Conservation (phyloP, 2,888 invertebrate species). For the Drosophila lutescens region DNA sequence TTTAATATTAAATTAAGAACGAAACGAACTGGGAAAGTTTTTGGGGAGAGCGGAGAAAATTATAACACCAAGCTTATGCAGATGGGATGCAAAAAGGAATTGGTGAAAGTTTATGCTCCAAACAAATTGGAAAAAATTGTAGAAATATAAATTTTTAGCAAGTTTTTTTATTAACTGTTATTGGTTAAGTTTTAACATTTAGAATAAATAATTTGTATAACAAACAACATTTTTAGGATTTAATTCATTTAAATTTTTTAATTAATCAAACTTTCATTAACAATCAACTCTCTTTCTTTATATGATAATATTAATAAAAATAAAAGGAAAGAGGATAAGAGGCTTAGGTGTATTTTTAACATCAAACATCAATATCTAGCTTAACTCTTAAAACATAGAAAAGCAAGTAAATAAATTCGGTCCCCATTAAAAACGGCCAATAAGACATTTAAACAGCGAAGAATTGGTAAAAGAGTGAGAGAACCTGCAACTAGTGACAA, state of each 20-base stretch:
- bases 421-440: background rate
- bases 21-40: background rate
- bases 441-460: conserved; percentile 42
- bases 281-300: background rate
- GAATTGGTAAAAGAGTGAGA: conserved; percentile 13
- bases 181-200: too few species aligned
- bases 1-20: conserved; percentile 28
- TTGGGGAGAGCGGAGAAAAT: background rate
- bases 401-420: background rate
- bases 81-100: background rate
- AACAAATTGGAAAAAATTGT: background rate
- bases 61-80: conserved; percentile 1
- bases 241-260: too few species aligned
- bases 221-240: too few species aligned
- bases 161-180: too few species aligned
- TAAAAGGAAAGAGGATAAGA: background rate
- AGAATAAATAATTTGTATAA: background rate
- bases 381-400: conserved; percentile 1
- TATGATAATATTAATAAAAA: background rate
- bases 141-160: too few species aligned
- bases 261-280: background rate
- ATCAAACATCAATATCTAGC: conserved; percentile 12
- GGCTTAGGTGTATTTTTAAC: conserved; percentile 3
- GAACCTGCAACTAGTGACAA: conserved; percentile 33
- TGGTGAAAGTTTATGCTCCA: background rate